Evolutionary conservation across 2,797 vertebrate genomes (phyloP), one percentile per base, ranked within the genome.

Genomic region (Lutjanus campechanus): DNA sequence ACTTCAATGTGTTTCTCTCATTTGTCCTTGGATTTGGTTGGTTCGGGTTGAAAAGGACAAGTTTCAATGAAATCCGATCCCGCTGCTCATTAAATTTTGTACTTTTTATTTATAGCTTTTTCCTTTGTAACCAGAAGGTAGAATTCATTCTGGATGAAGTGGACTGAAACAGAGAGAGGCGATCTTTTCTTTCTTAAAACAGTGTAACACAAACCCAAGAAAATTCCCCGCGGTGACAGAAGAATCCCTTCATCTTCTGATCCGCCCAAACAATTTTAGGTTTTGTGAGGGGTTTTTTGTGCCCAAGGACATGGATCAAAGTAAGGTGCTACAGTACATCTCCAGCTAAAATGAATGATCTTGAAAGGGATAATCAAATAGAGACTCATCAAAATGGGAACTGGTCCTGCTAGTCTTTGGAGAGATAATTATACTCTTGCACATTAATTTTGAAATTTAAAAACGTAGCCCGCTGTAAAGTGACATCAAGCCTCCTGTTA

Each of bases 261-360:
- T 82, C 70, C 25, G 41, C 53, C 72, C 79, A 85, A 85, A 85
- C 69, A 72, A 83, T 83, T 81, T 83, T 41, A 59, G 50, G 46
- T 84, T 88, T 62, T 82, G 60, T 25, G 41, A 75, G 58, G 50
- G 17, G 19, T 54, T 72, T 74, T 74, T 55, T 65, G 46, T 77
- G 75, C 85, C 66, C 9, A 56, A 76, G 75, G 85, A 86, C 76
- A 80, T 59, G 47, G 82, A 90, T 88, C 74, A 91, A 92, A 90
- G 86, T 71, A 61, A 86, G 69, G 76, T 77, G 70, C 63, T 83
- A 25, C 16, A 55, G 70, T 36, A 62, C 78, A 73, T 88, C 84
- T 86, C 58, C 69, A 51, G 70, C 55, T 84, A 51, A 76, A 85
- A 84, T 79, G 76, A 85, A 86, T 76, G 73, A 86, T 85, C 85